Conservation (phyloP, 2,797 vertebrate genomes). For the Neopelma chrysocephalum region DNA sequence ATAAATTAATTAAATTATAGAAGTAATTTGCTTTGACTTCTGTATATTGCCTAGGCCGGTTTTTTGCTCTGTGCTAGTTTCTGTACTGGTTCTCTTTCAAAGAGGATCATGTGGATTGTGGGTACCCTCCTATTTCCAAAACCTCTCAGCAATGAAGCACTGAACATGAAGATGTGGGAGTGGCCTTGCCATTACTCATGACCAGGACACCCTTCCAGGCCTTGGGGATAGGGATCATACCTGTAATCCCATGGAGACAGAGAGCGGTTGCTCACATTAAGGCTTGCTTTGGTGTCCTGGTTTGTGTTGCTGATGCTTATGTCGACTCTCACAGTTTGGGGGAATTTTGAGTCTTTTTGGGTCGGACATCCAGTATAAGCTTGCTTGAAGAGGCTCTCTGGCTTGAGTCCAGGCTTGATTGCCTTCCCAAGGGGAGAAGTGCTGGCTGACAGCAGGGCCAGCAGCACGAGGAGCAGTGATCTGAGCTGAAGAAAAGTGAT, state of each 20-base stretch:
- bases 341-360: conserved; percentile 25
- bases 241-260: conserved; percentile 75
- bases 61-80: not conserved
- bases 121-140: not conserved
- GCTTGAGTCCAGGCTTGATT: not conserved
- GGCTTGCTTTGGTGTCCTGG: not conserved
- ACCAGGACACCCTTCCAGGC: not conserved
- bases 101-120: not conserved
- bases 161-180: not conserved
- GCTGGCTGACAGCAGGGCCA: not conserved
- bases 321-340: conserved; percentile 66
- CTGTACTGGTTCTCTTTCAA: not conserved
- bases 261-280: conserved; percentile 65
- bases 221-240: not conserved
- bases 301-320: conserved; percentile 32
- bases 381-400: not conserved
- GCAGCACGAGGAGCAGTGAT: conserved; percentile 22
- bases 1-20: not conserved
- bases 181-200: not conserved
- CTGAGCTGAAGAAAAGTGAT: not conserved
- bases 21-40: not conserved
- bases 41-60: not conserved
- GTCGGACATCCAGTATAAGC: not conserved
- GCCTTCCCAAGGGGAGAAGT: not conserved
- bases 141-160: not conserved